Evolutionary conservation across 2,888 invertebrate genomes (phyloP).

Genomic region (Neoascia interrupta): DNA sequence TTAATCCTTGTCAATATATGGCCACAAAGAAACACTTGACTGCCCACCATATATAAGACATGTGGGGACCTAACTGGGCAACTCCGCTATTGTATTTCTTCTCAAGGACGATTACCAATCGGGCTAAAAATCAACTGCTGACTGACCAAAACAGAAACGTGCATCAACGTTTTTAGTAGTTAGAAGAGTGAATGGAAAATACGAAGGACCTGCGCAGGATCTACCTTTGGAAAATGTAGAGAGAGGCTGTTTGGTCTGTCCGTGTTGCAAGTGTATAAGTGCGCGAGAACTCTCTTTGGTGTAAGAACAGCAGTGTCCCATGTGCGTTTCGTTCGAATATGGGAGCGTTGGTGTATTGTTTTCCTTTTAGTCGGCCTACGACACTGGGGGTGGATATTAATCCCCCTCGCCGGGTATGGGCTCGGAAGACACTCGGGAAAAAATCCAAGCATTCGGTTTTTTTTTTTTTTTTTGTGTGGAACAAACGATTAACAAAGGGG

Average conservation of each 20-base stretch:
- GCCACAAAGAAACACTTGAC: constrained; percentile 4
- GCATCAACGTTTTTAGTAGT: constrained; percentile 77
- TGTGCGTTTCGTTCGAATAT: constrained; percentile 66
- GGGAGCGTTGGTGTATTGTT: constrained; percentile 52
- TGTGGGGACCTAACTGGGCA: constrained; percentile 14
- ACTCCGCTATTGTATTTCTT: constrained; percentile 18
- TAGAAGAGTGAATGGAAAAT: constrained; percentile 64
- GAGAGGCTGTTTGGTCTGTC: constrained; percentile 37
- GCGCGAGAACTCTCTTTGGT: constrained; percentile 62
- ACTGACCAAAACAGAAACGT: constrained; percentile 81
- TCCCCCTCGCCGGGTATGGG: constrained; percentile 48
- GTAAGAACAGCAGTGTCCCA: constrained; percentile 58
- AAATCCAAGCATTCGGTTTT: constrained; percentile 32
- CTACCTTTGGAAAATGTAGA: constrained; percentile 18
- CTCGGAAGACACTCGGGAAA: constrained; percentile 8
- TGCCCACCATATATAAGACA: constrained; percentile 29
- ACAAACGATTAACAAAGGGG: constrained; percentile 68
- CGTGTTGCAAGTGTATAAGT: constrained; percentile 27
- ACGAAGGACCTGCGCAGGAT: constrained; percentile 62
- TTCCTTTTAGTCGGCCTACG: constrained; percentile 62
- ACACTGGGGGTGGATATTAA: constrained; percentile 67
- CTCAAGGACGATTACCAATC: constrained; percentile 70
- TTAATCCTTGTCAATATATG: constrained; percentile 3
- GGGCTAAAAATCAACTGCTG: constrained; percentile 79
- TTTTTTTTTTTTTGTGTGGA: constrained; percentile 42